Percentiles rank a stretch among this genome's conserved stretches.
Conservation (phyloP, 2,113 vertebrate species). For the Notothenia rossii region DNA sequence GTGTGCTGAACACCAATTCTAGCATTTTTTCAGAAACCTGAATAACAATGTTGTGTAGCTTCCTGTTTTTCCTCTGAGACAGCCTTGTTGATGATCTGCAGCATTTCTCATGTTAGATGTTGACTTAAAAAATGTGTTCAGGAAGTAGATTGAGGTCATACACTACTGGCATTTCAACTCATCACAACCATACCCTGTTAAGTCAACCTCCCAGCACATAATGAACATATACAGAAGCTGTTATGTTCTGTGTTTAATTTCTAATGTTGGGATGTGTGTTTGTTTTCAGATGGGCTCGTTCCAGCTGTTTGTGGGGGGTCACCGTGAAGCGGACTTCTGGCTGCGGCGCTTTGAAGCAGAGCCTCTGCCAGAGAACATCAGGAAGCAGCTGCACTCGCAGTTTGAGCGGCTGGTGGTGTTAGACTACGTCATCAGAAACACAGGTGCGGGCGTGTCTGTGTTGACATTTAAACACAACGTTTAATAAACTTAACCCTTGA, state of each 20-base stretch:
- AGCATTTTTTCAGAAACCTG: not conserved
- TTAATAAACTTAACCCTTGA: not conserved
- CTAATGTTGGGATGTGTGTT: not conserved
- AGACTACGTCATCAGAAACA: slow-evolving; percentile 98
- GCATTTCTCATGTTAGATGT: not conserved
- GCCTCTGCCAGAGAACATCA: slow-evolving; percentile 95
- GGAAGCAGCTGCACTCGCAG: slow-evolving; percentile 96
- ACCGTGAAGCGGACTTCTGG: slow-evolving; percentile 97
- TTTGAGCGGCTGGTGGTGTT: slow-evolving; percentile 96
- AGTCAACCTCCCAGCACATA: not conserved
- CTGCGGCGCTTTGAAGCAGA: slow-evolving; percentile 97
- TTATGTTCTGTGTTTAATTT: not conserved
- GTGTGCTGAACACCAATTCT: not conserved
- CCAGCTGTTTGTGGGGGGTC: slow-evolving; percentile 96
- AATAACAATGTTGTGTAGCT: not conserved
- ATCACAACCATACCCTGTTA: not conserved
- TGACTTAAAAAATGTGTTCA: not conserved
- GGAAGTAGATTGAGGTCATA: slow-evolving; percentile 25
- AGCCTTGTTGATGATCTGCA: not conserved
- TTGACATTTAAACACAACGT: slow-evolving; percentile 5
- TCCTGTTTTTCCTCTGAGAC: not conserved
- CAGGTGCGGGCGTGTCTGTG: slow-evolving; percentile 79
- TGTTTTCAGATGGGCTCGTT: slow-evolving; percentile 93
- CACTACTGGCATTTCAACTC: not conserved
- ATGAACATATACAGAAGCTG: not conserved